Base-by-base conservation (phyloP, 2,888 invertebrate genomes). In the Anticlea derivata region DNA sequence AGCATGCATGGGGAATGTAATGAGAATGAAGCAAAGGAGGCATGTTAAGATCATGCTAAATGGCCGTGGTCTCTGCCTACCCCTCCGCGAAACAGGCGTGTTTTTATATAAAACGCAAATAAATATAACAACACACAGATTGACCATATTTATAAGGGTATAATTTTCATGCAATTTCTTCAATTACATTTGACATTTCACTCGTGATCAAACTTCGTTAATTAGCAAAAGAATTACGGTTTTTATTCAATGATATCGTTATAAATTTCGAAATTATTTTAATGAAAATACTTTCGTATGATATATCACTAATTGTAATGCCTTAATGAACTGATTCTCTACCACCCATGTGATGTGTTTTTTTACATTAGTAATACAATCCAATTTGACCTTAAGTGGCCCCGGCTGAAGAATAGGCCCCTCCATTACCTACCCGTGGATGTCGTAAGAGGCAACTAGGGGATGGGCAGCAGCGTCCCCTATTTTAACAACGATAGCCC, bases 171-270 rank as follows among this genome's bases (percentile, higher is more conserved):
- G 61, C 62, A 72, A 73, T 73, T 70, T 57, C 55, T 55, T 64
- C 61, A 70, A 73, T 74, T 74, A 72, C 55, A 59, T 72, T 61
- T 72, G 70, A 66, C 72, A 72, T 75, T 75, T 71, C 50, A 66
- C 57, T 65, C 47, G 7, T 48, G 45, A 53, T 63, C 50, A 31
- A 54, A 61, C 58, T 66, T 24, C 64, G 43, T 66, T 71, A 75
- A 75, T 71, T 71, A 71, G 62, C 44, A 54, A 63, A 69, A 66
- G 58, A 44, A 56, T 59, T 59, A 45, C 51, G 34, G 13, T 47
- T 49, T 17, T 48, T 50, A 53, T 48, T 58, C 48, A 54, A 51
- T 59, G 46, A 48, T 47, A 48, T 41, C 26, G 37, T 62, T 58
- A 55, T 47, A 44, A 46, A 53, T 55, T 57, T 44, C 27, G 10